These are phyloP conservation scores for Calameuta idolon DNA, from an alignment of 2,888 invertebrate genomes.

Conservation along the genomic window DNA sequence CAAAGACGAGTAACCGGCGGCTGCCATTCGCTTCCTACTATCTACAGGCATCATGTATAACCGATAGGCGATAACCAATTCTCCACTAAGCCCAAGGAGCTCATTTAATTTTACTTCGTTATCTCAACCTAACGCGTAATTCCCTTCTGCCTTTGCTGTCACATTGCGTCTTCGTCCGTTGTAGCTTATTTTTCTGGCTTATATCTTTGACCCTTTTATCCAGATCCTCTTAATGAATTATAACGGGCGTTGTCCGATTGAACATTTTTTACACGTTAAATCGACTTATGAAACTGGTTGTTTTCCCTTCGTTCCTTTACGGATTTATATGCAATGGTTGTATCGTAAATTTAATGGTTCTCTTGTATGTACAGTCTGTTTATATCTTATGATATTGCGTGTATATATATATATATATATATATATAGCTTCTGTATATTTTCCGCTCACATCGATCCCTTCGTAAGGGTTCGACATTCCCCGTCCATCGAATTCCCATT, in stretches of 20 bases:
- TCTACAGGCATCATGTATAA: no score
- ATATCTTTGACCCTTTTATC: background rate
- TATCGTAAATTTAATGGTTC: background rate
- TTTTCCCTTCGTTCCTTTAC: background rate
- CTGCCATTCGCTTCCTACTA: no score
- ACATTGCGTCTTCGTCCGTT: background rate
- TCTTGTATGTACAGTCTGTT: background rate
- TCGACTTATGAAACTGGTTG: background rate
- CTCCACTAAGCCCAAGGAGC: background rate
- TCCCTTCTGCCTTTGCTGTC: background rate
- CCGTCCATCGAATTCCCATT: background rate
- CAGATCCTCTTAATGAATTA: background rate
- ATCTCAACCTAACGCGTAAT: background rate
- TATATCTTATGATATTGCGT: background rate
- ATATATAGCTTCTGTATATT: background rate
- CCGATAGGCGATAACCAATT: background rate
- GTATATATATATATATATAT: no score
- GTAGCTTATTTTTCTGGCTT: background rate
- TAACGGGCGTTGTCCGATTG: background rate
- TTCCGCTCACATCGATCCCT: background rate
- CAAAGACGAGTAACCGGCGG: conserved; percentile 13
- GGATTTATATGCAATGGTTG: no score
- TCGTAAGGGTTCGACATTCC: background rate
- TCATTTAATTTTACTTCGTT: background rate
- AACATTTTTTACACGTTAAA: background rate